Evolutionary conservation across 2,888 invertebrate genomes (phyloP).

Genomic region (Amaurobius ferox): DNA sequence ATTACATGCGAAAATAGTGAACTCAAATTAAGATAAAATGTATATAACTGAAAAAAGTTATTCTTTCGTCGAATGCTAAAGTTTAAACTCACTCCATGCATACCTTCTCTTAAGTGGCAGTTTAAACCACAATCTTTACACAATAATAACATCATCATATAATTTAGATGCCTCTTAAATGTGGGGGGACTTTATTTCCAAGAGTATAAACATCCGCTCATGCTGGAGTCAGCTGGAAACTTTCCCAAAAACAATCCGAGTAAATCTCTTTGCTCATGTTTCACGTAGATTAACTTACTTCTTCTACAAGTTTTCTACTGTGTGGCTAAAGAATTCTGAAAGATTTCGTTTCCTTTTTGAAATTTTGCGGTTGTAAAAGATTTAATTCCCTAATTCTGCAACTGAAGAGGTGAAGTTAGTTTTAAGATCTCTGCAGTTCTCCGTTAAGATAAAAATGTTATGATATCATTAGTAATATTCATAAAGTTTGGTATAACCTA

Average conservation of each 20-base stretch:
- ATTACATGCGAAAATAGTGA: no score
- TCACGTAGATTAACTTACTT: conserved; percentile 7
- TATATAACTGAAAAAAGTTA: no score
- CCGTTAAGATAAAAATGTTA: no score
- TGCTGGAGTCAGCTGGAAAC: conserved; percentile 1
- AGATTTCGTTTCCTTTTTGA: neutral
- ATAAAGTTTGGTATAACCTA: no score
- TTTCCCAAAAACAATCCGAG: conserved; percentile 8
- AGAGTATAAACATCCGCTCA: neutral
- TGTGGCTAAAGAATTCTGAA: neutral
- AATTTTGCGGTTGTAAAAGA: no score
- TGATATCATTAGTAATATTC: no score
- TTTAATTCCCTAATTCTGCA: no score
- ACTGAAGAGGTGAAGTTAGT: no score
- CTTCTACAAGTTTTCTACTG: neutral
- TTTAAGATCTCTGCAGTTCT: no score
- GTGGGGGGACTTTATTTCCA: conserved; percentile 8
- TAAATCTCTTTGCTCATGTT: conserved; percentile 1
- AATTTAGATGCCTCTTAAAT: neutral
- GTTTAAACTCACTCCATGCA: neutral
- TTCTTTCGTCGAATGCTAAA: no score
- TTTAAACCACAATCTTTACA: conserved; percentile 10
- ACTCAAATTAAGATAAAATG: no score
- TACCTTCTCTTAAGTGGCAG: neutral
- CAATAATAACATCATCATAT: conserved; percentile 12